Base-by-base conservation (phyloP, 2,113 vertebrate genomes). In the Pollimyrus isidori region DNA sequence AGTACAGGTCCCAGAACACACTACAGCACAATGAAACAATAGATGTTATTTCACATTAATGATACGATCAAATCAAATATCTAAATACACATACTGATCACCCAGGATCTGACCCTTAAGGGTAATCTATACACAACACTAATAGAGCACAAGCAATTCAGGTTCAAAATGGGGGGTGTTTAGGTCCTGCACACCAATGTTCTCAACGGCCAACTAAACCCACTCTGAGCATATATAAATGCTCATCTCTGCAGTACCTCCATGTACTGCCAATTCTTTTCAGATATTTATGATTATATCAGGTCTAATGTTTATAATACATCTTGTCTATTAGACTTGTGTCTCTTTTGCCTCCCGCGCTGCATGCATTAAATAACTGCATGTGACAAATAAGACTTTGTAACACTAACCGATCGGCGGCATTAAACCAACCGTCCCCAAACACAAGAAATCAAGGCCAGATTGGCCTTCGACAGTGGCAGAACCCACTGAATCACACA, bases 1-100 rank as follows among this genome's bases (percentile, higher is more conserved):
- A 99, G 96, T 99, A 99, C 93, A 99, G 96, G 97, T 99, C 98
- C 98, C 98, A 99, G 94, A 99, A 99, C 92, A 99, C 98, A 91
- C 98, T 99, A 95, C 87, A 90, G 7, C 93, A 35, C 92, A 84
- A 48, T 11, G n/a, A 84, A 84, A 84, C 0, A 42, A 92, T 93
- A 91, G 88, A 0, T 39, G 88, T 95, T 91, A 95, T 91, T 92
- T 19, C 6, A 0, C 52, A 46, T n/a, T 39, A 49, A 30, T 42
- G 11, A 39, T 19, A 87, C 10, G 39, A 35, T 23, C 26, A 11
- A 26, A 62, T 30, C 26, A 26, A 17, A 30, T 87, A 49, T 15
- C 26, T 50, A 53, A 50, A 19, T 87, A 50, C 26, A 35, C 15
- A 21, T 87, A 13, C 53, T 10, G 3, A 53, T 50, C 48, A 39